phyloP scores from a whole-genome alignment of 2,113 vertebrate species.

The Sylvia atricapilla region DNA sequence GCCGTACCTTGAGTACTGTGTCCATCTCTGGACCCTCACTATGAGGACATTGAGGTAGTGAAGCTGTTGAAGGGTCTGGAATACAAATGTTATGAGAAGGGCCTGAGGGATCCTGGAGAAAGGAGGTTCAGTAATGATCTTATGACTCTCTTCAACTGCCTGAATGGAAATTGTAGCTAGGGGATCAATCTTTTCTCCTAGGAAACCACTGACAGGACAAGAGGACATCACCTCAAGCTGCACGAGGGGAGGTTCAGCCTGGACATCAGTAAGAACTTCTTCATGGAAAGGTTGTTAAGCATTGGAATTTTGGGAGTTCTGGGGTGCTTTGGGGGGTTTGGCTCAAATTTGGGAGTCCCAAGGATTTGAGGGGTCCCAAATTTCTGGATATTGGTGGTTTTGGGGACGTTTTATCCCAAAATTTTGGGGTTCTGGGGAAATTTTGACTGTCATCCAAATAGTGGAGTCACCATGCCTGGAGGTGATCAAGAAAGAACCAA shows the following conservation, averaged over 20 bases:
- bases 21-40: not conserved
- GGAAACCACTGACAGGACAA: not conserved
- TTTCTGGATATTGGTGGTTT: too few species aligned
- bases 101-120: not conserved
- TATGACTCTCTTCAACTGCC: not conserved
- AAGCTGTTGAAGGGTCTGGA: not conserved
- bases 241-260: not conserved
- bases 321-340: too few species aligned
- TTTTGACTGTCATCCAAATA: too few species aligned
- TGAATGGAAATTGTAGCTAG: not conserved
- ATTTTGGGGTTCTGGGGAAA: too few species aligned
- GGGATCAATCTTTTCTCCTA: not conserved
- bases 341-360: too few species aligned
- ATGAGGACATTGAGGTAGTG: not conserved
- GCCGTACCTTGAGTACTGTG: not conserved
- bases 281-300: not conserved
- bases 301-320: not conserved
- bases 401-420: too few species aligned
- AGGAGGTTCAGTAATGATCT: not conserved
- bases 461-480: not conserved
- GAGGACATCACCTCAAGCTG: not conserved
- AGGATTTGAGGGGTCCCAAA: too few species aligned
- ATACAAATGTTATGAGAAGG: not conserved
- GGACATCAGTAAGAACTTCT: not conserved
- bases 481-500: accelerated